Percentiles rank a stretch among this genome's conserved stretches.
Conservation (phyloP, 1,140 invertebrate species). For the Physella acuta region DNA sequence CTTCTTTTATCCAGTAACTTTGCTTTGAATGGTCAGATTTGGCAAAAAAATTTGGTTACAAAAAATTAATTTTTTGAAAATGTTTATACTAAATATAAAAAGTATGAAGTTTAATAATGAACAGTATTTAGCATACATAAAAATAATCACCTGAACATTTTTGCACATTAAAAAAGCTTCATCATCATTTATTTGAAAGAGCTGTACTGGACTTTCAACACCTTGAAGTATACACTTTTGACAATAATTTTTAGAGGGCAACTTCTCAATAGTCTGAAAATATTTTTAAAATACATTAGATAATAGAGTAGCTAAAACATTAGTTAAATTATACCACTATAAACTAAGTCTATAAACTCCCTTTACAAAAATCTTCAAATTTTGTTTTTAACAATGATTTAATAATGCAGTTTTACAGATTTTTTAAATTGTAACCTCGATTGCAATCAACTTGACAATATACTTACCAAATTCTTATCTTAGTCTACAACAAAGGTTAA, state of each 20-base stretch:
- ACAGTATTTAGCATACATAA: too few species aligned
- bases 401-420: not conserved
- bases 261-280: constrained; percentile 24
- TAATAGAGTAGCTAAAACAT: too few species aligned
- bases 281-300: too few species aligned
- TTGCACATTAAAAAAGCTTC: constrained; percentile 22
- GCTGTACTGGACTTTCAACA: constrained; percentile 1
- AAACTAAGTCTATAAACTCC: not conserved
- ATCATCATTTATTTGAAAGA: constrained; percentile 23
- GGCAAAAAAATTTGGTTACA: not conserved
- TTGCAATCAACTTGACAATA: too few species aligned
- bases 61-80: not conserved
- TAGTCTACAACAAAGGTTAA: too few species aligned
- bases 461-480: too few species aligned
- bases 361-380: not conserved
- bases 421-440: not conserved
- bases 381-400: not conserved
- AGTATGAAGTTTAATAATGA: too few species aligned
- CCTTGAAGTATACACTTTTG: constrained; percentile 8
- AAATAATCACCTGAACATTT: constrained; percentile 13
- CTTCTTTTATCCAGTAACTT: not conserved
- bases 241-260: not conserved
- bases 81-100: not conserved
- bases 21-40: not conserved
- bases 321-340: not conserved